Evolutionary conservation across 2,888 invertebrate species (phyloP).

Genomic region (Agrotis puta): DNA sequence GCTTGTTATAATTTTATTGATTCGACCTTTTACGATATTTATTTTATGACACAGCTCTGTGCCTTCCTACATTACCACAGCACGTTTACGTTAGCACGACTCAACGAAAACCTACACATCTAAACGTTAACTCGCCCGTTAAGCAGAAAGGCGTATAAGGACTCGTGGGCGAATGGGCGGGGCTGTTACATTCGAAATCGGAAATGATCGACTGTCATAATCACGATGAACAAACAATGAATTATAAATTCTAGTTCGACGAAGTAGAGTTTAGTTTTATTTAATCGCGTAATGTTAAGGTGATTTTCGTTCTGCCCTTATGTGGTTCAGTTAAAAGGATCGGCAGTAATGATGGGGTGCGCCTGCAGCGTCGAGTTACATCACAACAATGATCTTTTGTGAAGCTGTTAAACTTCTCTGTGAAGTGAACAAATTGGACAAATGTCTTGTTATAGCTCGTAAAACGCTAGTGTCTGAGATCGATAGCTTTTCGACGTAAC

Average conservation of each 20-base stretch:
- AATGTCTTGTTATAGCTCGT: constrained; percentile 44
- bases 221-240: constrained; percentile 26
- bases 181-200: constrained; percentile 72
- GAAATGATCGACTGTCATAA: constrained; percentile 80
- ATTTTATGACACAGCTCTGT: constrained; percentile 11
- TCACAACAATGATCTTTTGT: constrained; percentile 65
- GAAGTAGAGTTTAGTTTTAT: constrained; percentile 51
- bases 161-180: constrained; percentile 71
- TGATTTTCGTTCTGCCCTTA: constrained; percentile 62
- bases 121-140: constrained; percentile 50
- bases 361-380: constrained; percentile 61
- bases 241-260: constrained; percentile 42
- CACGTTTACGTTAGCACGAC: constrained; percentile 53
- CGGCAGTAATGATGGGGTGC: constrained; percentile 80
- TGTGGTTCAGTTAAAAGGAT: constrained; percentile 71
- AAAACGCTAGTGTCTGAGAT: constrained; percentile 35
- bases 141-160: constrained; percentile 67
- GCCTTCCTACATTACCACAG: not conserved
- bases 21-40: constrained; percentile 28
- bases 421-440: constrained; percentile 40
- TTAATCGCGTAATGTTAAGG: constrained; percentile 47
- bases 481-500: constrained; percentile 33
- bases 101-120: constrained; percentile 33
- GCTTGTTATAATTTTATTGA: constrained; percentile 1
- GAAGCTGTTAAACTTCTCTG: constrained; percentile 42